Evolutionary conservation across 2,797 vertebrate genomes (phyloP).

Genomic region (Xiphorhynchus erythropygius): DNA sequence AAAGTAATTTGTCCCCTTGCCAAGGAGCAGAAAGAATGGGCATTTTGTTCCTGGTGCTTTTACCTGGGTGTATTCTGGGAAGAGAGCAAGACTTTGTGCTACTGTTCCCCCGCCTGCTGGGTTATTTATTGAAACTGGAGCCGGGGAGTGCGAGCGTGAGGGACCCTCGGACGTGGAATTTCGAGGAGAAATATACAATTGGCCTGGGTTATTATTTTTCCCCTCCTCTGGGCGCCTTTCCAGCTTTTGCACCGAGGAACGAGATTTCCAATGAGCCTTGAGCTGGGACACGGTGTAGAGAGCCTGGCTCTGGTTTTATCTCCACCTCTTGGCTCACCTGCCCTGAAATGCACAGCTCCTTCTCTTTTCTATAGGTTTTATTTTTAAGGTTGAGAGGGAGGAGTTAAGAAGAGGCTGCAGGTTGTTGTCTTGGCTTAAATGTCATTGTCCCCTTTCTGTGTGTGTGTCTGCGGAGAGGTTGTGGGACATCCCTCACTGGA

Average conservation of each 20-base stretch:
- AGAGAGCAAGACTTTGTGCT: slow-evolving; percentile 38
- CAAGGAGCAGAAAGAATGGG: slow-evolving; percentile 59
- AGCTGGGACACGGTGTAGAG: background rate
- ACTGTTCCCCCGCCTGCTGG: slow-evolving; percentile 40
- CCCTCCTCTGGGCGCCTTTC: slow-evolving; percentile 40
- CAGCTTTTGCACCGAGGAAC: slow-evolving; percentile 63
- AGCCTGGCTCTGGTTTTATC: background rate
- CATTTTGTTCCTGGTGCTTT: slow-evolving; percentile 71
- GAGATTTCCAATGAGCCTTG: slow-evolving; percentile 55
- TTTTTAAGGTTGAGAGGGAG: background rate
- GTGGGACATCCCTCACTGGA: no score
- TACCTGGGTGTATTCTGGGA: slow-evolving; percentile 61
- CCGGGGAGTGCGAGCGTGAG: background rate
- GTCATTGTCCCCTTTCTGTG: no score
- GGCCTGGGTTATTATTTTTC: slow-evolving; percentile 62
- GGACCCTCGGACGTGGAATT: slow-evolving; percentile 69
- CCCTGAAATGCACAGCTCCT: background rate
- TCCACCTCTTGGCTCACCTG: background rate
- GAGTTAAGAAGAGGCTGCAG: background rate
- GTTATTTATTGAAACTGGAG: slow-evolving; percentile 75
- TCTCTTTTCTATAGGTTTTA: background rate
- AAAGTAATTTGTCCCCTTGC: slow-evolving; percentile 66
- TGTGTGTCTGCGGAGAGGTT: no score
- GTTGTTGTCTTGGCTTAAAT: no score
- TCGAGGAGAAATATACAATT: slow-evolving; percentile 75